Evolutionary conservation across 2,888 invertebrate species (phyloP).

Genomic region (Corythucha ciliata): DNA sequence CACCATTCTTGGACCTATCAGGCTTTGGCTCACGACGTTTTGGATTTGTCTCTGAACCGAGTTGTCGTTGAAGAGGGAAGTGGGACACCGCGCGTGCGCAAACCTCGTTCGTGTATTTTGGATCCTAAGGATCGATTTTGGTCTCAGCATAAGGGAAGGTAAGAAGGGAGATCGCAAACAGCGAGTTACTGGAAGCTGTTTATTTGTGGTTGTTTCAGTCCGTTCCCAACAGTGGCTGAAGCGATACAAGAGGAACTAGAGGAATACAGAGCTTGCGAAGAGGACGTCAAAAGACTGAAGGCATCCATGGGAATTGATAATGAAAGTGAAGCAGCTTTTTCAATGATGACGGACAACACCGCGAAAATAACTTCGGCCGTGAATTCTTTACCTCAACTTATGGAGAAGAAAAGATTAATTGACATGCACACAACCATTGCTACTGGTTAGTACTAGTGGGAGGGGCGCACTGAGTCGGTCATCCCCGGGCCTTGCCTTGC

Average conservation of each 20-base stretch:
- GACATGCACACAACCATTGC: slow-evolving; percentile 99
- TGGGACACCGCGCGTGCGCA: slow-evolving; percentile 56
- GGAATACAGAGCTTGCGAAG: slow-evolving; percentile 85
- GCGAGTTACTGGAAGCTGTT: no score
- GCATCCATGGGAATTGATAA: slow-evolving; percentile 88
- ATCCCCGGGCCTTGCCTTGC: no score
- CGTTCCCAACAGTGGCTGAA: slow-evolving; percentile 91
- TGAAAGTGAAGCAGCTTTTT: slow-evolving; percentile 74
- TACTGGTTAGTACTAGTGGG: slow-evolving; percentile 56
- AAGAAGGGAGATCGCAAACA: background rate
- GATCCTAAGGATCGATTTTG: slow-evolving; percentile 86
- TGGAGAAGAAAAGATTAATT: slow-evolving; percentile 94
- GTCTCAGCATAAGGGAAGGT: slow-evolving; percentile 80
- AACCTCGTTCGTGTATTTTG: slow-evolving; percentile 81
- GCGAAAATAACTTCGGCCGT: slow-evolving; percentile 90
- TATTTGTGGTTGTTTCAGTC: no score
- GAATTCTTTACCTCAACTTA: slow-evolving; percentile 87
- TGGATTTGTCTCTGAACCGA: slow-evolving; percentile 79
- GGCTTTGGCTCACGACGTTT: slow-evolving; percentile 90
- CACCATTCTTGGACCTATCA: slow-evolving; percentile 99
- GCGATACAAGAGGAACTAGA: slow-evolving; percentile 98
- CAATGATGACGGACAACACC: slow-evolving; percentile 85
- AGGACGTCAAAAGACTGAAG: slow-evolving; percentile 92
- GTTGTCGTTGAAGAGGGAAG: slow-evolving; percentile 59
- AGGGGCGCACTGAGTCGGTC: no score